Base-by-base conservation (phyloP, 1,140 invertebrate genomes). In the Dendrolimus kikuchii region DNA sequence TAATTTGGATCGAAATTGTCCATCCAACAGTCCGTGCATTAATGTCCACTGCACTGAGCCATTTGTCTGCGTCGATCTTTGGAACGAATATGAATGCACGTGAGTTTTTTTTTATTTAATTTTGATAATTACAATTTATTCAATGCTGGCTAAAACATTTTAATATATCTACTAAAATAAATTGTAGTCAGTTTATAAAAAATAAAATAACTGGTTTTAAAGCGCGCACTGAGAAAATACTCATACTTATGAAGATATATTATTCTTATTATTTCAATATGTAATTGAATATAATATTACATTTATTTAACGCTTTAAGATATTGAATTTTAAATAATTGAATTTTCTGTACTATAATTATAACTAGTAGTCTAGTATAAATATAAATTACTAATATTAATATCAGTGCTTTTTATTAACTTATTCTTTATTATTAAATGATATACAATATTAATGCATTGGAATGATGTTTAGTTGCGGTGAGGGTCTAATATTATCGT, bases 61-160 rank as follows among this genome's bases (percentile, higher is more conserved):
- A n/a, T 97, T 98, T 79, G 95, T 96, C 63, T 99, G 98, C 86
- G 94, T 97, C 39, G 97, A 99, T 86, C 90, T 98, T 0, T 99
- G 97, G 97, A 96, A 95, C 84, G 93, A 96, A 86, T 96, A 96
- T 70, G 97, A 98, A 72, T 99, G 97, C 96, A 97, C 95, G 97
- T 99, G 89, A 93, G 95, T 93, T 72, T 74, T 56, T 70, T 42
- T 48, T 62, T 59, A 23, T 42, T 48, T 57, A 23, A 23, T 23
- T 23, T 23, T 23, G 23, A 23, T 23, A 1, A 23, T 23, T 23
- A 23, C 23, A 3, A 23, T 23, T 23, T 23, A 23, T 23, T 23
- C 23, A 23, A 23, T 23, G 1, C 23, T 23, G 23, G 23, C 3
- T 2, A 23, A 23, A 23, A 23, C 3, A 23, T 23, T 23, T 23